Evolutionary conservation across 37 sponge, comb jelly and placozoan species (phyloP).

Genomic region (Halisarca cf. caerulea): DNA sequence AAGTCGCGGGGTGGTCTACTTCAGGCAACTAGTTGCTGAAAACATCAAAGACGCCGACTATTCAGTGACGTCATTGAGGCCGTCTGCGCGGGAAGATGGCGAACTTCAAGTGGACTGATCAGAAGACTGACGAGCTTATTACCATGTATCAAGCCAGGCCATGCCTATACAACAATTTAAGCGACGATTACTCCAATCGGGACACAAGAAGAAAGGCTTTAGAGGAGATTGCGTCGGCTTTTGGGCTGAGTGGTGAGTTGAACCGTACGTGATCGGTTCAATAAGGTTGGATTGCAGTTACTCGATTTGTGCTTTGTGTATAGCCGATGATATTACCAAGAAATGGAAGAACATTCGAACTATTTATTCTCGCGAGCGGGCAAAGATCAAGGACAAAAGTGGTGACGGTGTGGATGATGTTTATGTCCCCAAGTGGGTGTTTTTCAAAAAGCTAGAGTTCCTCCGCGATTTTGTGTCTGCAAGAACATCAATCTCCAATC

Average conservation of each 20-base stretch:
- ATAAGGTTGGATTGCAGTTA: too few relatives aligned
- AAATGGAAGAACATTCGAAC: neutral
- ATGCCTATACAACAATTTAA: neutral
- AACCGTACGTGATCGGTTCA: too few relatives aligned
- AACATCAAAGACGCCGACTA: too few relatives aligned
- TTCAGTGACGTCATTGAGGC: too few relatives aligned
- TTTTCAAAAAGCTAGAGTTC: neutral
- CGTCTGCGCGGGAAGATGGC: too few relatives aligned
- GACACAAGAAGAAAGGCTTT: neutral
- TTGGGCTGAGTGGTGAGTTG: neutral
- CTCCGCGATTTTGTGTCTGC: constrained; percentile 8
- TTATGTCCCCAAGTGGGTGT: constrained; percentile 3
- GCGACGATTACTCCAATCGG: neutral
- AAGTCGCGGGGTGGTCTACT: too few relatives aligned
- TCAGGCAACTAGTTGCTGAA: too few relatives aligned
- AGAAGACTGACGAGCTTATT: neutral
- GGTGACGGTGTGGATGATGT: constrained; percentile 19
- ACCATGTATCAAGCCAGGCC: neutral
- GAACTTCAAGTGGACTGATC: neutral
- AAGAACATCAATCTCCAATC: neutral
- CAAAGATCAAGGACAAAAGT: neutral
- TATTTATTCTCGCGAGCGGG: neutral
- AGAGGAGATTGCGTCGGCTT: neutral
- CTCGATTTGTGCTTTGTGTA: neutral
- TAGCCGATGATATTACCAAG: neutral